A percentile compares a stretch with the other conserved stretches of the same genome.
These are phyloP conservation scores for Hybognathus amarus DNA, from an alignment of 2,797 vertebrate species.

Conservation along the genomic window DNA sequence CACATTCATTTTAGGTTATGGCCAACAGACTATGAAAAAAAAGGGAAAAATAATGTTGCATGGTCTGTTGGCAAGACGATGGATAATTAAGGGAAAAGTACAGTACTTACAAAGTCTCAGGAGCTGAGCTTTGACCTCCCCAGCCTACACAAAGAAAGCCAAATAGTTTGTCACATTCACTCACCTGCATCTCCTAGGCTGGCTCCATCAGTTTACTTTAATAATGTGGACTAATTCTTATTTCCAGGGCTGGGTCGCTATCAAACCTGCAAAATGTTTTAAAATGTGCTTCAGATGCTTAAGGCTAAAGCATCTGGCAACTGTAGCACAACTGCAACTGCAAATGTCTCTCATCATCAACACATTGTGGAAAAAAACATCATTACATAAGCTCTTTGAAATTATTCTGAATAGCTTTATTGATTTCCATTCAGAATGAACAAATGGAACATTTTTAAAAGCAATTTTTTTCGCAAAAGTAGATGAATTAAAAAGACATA, in stretches of 20 bases:
- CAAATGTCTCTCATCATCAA: conserved; percentile 8
- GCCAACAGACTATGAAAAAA: conserved; percentile 2
- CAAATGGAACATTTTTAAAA: not conserved
- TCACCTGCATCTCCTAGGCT: not conserved
- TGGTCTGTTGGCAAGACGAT: not conserved
- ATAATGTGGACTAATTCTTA: not conserved
- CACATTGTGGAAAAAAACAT: not conserved
- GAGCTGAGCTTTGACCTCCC: not conserved
- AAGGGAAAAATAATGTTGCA: not conserved
- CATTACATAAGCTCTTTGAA: conserved; percentile 2
- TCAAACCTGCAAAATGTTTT: not conserved
- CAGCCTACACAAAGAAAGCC: not conserved
- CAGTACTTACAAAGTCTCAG: not conserved
- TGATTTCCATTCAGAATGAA: conserved; percentile 5
- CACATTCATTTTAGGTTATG: conserved; percentile 1
- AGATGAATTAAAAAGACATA: not conserved
- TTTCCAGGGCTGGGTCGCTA: not conserved
- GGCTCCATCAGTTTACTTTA: conserved; percentile 3
- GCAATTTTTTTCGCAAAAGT: not conserved
- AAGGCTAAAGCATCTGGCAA: not conserved
- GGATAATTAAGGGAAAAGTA: not conserved
- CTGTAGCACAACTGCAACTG: not conserved
- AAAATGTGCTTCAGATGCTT: not conserved
- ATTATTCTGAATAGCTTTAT: not conserved
- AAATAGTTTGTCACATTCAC: conserved; percentile 1